Conservation (phyloP, 2,113 vertebrate species). For the Uria aalge region DNA sequence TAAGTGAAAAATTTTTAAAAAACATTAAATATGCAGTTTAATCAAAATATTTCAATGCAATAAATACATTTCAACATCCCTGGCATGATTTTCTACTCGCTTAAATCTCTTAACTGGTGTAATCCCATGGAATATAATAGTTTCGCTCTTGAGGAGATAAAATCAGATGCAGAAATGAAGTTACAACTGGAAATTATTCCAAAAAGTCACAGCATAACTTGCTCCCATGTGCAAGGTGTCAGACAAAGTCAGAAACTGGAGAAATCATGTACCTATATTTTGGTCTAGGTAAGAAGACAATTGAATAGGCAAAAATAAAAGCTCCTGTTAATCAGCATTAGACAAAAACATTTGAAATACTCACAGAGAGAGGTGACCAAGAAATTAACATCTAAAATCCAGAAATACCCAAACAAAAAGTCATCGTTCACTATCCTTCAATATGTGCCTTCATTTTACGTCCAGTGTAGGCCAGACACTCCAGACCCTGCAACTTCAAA, state of each 20-base stretch:
- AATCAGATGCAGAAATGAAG: not conserved
- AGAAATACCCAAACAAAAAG: not conserved
- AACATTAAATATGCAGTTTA: not conserved
- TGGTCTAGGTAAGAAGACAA: not conserved
- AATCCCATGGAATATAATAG: not conserved
- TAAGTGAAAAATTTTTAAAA: not conserved
- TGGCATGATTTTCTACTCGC: not conserved
- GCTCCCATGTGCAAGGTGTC: not conserved
- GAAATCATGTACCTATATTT: not conserved
- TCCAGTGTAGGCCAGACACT: not conserved
- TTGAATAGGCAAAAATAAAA: not conserved
- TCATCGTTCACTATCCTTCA: not conserved
- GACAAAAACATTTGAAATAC: not conserved
- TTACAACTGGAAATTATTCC: not conserved
- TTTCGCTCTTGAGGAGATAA: not conserved
- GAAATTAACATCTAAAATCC: not conserved
- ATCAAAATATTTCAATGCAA: not conserved
- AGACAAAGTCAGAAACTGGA: not conserved
- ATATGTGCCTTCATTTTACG: not conserved
- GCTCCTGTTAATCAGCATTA: not conserved
- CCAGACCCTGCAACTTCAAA: not conserved
- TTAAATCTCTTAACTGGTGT: not conserved
- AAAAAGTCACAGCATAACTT: not conserved
- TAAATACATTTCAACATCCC: not conserved
- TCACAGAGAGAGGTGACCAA: not conserved